Evolutionary conservation across 1,140 invertebrate genomes (phyloP), one percentile per base, ranked within the genome.

Genomic region (Leptinotarsa texana): DNA sequence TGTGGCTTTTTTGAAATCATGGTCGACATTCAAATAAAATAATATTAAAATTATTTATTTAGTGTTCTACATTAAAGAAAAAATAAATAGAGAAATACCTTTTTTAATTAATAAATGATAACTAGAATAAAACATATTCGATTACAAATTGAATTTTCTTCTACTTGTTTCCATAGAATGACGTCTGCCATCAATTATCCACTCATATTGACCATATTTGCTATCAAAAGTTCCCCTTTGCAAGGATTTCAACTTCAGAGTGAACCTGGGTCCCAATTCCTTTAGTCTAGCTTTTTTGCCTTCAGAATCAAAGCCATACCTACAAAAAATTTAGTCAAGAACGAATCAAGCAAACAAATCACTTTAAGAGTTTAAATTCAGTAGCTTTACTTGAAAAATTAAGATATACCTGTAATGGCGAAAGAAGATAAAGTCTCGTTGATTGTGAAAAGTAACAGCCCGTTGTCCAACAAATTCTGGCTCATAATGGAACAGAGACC

Each of bases 371-470:
- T 42, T 42, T 11, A 57, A 57, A 17, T 57, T 57, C 61, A 63
- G 24, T 22, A 17, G 3, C 5, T 63, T 15, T 72, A 63, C 22
- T 67, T 65, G 1, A 1, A 57, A 18, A 57, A n/a, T 18, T 57
- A 2, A 15, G 51, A 24, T 85, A 42, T 86, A 97, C 94, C 96
- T 93, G 86, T 99, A 98, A 87, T 99, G 97, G 71, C 98, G 90
- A 82, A 99, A 98, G 86, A 99, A 99, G 81, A 99, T 97, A 82
- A 97, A 99, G 88, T 99, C 98, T 75, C 98, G 89, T 84, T 99
- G 98, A 88, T 99, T 99, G 85, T 99, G 98, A 85, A 99, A 99
- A 17, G 98, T 99, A 17, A 98, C 95, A 3, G 93, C 96, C 78
- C 97, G 88, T 18, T 97, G 89, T 2, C 97, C 97, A 80, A 92